Evolutionary conservation across 2,888 invertebrate species (phyloP).

Genomic region (Lumbricus terrestris): DNA sequence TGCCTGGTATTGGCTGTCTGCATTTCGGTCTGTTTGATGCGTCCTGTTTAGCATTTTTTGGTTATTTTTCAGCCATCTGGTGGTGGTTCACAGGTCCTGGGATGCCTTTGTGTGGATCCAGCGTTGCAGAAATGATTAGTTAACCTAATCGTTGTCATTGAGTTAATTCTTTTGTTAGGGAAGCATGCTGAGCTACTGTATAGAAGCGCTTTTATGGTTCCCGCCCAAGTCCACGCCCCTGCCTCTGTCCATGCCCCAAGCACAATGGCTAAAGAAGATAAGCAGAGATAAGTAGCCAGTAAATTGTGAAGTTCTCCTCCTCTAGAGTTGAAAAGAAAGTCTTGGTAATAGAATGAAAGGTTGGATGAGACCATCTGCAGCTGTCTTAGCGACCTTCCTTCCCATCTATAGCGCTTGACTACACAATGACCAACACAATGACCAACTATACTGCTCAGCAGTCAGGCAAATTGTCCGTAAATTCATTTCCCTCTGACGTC

Average conservation of each 20-base stretch:
- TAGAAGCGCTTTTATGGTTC: not conserved
- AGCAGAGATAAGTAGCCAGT: not conserved
- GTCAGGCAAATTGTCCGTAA: not conserved
- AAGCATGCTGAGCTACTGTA: not conserved
- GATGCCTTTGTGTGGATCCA: not conserved
- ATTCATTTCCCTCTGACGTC: not conserved
- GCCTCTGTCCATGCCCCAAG: not conserved
- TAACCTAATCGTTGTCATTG: not conserved
- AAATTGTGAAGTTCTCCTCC: not conserved
- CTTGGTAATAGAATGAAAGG: not conserved
- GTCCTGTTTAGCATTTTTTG: not conserved
- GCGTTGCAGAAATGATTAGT: conserved; percentile 9
- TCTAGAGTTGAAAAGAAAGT: not conserved
- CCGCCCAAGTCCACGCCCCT: not conserved
- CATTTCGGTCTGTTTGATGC: not conserved
- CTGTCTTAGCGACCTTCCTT: not conserved
- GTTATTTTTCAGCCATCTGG: not conserved
- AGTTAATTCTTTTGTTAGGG: not conserved
- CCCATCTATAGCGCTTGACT: not conserved
- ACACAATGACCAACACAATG: not conserved
- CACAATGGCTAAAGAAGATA: not conserved
- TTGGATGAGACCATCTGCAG: not conserved
- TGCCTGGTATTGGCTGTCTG: not conserved
- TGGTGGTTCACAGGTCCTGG: not conserved
- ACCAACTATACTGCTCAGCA: no score